Percentiles rank a stretch among this genome's conserved stretches.
Evolutionary conservation across 2,113 vertebrate genomes (phyloP).

Genomic region (Nannobrachium achirus): DNA sequence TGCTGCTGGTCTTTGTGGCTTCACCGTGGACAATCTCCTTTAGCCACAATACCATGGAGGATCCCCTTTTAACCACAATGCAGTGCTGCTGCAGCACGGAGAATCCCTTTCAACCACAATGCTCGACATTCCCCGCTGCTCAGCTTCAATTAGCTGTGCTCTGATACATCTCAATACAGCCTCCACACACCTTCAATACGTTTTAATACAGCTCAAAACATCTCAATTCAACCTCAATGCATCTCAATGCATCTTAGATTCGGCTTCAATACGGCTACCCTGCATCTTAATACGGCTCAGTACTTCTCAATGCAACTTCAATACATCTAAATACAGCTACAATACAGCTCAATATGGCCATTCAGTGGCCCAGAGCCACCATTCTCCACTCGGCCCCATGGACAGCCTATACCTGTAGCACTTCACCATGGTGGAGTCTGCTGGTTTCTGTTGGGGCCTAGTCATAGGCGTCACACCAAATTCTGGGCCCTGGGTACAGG

Average conservation of each 20-base stretch:
- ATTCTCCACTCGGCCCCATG: constrained; percentile 37
- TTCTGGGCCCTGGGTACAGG: no score
- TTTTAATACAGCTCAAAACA: constrained; percentile 78
- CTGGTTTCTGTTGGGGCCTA: constrained; percentile 45
- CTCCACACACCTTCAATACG: constrained; percentile 49
- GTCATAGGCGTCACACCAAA: no score
- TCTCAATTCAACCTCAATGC: constrained; percentile 74
- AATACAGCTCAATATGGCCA: constrained; percentile 38
- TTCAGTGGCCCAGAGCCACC: constrained; percentile 47
- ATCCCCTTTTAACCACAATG: constrained; percentile 66
- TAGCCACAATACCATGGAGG: constrained; percentile 68
- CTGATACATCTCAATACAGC: constrained; percentile 77
- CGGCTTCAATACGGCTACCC: constrained; percentile 51
- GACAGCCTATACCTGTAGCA: constrained; percentile 15
- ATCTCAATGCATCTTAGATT: constrained; percentile 53
- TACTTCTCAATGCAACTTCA: constrained; percentile 64
- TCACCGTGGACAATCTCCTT: constrained; percentile 69
- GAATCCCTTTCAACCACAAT: constrained; percentile 70
- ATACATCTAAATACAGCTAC: constrained; percentile 61
- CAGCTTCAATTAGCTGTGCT: constrained; percentile 80
- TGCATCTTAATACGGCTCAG: constrained; percentile 68
- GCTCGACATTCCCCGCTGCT: constrained; percentile 73
- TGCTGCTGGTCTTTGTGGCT: constrained; percentile 43
- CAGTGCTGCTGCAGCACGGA: constrained; percentile 59
- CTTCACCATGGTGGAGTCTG: constrained; percentile 29